Percentiles rank a stretch among this genome's conserved stretches.
Evolutionary conservation across 2,888 invertebrate genomes (phyloP).

Genomic region (Dolichopus griseipennis): DNA sequence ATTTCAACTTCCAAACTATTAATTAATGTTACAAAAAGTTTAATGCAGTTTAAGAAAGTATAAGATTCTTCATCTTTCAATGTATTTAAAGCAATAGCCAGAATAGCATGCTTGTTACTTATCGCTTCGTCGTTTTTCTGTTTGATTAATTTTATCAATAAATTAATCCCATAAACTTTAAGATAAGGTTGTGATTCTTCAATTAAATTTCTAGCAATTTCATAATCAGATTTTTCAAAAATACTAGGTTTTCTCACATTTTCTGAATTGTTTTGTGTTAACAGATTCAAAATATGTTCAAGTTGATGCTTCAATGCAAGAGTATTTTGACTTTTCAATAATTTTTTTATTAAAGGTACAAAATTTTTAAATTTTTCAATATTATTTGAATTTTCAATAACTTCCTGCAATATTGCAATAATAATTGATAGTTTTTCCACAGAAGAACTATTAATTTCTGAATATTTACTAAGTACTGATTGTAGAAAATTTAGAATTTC

Average conservation of each 20-base stretch:
- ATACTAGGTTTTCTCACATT: slow-evolving; percentile 21
- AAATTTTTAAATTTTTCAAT: slow-evolving; percentile 23
- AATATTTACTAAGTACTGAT: slow-evolving; percentile 25
- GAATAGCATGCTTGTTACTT: slow-evolving; percentile 33
- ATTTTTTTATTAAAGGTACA: slow-evolving; percentile 21
- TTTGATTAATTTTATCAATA: slow-evolving; percentile 33
- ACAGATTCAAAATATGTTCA: slow-evolving; percentile 23
- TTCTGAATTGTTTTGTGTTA: slow-evolving; percentile 23
- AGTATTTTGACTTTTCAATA: slow-evolving; percentile 23
- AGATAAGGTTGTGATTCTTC: slow-evolving; percentile 34
- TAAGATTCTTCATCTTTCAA: slow-evolving; percentile 39
- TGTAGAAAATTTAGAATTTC: slow-evolving; percentile 32
- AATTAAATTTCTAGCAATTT: slow-evolving; percentile 31
- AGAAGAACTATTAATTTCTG: slow-evolving; percentile 28
- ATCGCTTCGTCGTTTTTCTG: slow-evolving; percentile 30
- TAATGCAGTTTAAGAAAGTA: slow-evolving; percentile 40
- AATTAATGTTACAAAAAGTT: slow-evolving; percentile 34
- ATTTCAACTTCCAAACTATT: slow-evolving; percentile 36
- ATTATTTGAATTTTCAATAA: slow-evolving; percentile 27
- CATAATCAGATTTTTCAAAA: slow-evolving; percentile 19
- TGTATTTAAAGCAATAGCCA: slow-evolving; percentile 35
- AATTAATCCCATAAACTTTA: slow-evolving; percentile 39
- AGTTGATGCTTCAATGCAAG: slow-evolving; percentile 27
- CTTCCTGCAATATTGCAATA: slow-evolving; percentile 31
- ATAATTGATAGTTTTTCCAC: slow-evolving; percentile 20